A percentile compares a stretch with the other conserved stretches of the same genome.
These are phyloP conservation scores for Strigamia maritima DNA, from an alignment of 2,888 invertebrate species.

Conservation along the genomic window DNA sequence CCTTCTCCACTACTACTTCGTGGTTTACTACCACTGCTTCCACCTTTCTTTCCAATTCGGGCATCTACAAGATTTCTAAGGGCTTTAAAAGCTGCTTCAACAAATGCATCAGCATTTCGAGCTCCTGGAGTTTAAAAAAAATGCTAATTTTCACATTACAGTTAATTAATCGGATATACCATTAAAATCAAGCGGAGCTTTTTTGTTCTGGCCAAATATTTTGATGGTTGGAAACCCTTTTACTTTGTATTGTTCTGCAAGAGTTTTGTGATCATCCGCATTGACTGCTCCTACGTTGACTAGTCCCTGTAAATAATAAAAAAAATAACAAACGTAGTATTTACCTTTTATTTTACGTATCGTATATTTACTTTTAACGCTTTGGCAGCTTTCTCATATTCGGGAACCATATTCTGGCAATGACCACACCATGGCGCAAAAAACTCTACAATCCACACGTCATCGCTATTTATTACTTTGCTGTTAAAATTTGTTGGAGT, in stretches of 20 bases:
- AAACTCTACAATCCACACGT: conserved; percentile 93
- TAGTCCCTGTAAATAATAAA: conserved; percentile 64
- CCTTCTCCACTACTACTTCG: conserved; percentile 44
- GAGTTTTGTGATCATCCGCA: conserved; percentile 79
- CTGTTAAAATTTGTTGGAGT: conserved; percentile 83
- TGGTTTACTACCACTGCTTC: conserved; percentile 49
- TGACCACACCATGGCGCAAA: conserved; percentile 94
- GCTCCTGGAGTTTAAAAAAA: conserved; percentile 55
- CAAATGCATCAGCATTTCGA: conserved; percentile 79
- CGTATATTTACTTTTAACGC: conserved; percentile 55
- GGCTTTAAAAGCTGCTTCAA: conserved; percentile 78
- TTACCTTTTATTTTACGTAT: neutral
- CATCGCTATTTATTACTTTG: conserved; percentile 75
- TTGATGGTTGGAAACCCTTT: conserved; percentile 94
- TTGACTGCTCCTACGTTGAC: conserved; percentile 92
- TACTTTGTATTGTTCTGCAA: conserved; percentile 76
- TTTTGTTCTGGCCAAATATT: conserved; percentile 81
- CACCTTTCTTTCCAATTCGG: conserved; percentile 59
- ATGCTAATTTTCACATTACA: neutral
- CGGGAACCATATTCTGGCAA: conserved; percentile 81
- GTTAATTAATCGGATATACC: conserved; percentile 51
- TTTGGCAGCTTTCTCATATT: conserved; percentile 88
- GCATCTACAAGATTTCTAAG: conserved; percentile 70
- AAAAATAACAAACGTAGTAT: conserved; percentile 39
- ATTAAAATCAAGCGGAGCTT: conserved; percentile 75